phyloP scores from a whole-genome alignment of 2,797 vertebrate genomes.

The Sebastes melanostomus region DNA sequence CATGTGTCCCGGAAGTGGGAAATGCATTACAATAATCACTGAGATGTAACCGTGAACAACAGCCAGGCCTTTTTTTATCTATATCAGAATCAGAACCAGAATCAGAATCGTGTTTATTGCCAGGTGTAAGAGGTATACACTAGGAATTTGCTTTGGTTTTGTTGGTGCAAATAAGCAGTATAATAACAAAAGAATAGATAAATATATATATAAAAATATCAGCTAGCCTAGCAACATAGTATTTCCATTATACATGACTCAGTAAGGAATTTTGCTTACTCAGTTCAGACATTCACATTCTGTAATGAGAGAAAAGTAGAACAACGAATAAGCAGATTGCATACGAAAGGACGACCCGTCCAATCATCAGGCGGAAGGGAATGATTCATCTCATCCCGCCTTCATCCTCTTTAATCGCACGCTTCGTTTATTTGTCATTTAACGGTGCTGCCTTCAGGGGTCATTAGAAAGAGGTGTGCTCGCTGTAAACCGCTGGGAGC shows the following conservation, averaged over 20 bases:
- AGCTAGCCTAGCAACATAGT: not conserved
- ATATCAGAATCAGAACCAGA: too few relatives aligned
- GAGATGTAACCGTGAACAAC: not conserved
- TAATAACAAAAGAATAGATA: too few relatives aligned
- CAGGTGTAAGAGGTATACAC: too few relatives aligned
- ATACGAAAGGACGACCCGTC: not conserved
- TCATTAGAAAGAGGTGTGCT: not conserved
- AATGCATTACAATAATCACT: not conserved
- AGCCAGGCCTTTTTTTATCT: not conserved
- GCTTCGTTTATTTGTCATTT: not conserved
- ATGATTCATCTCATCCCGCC: not conserved
- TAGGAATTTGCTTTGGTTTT: too few relatives aligned
- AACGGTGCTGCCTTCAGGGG: slow-evolving; percentile 7
- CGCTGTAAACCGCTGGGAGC: too few relatives aligned
- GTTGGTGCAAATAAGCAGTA: too few relatives aligned
- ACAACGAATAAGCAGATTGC: not conserved
- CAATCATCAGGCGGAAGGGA: not conserved
- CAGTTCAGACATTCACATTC: not conserved
- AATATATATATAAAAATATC: too few relatives aligned
- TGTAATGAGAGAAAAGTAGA: not conserved
- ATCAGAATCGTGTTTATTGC: too few relatives aligned
- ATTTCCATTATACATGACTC: not conserved
- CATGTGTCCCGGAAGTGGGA: not conserved
- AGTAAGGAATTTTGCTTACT: not conserved
- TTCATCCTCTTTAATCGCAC: not conserved